Percentiles rank a stretch among this genome's conserved stretches.
Conservation (phyloP, 2,888 invertebrate genomes). For the Drosophila fulvimacula region DNA sequence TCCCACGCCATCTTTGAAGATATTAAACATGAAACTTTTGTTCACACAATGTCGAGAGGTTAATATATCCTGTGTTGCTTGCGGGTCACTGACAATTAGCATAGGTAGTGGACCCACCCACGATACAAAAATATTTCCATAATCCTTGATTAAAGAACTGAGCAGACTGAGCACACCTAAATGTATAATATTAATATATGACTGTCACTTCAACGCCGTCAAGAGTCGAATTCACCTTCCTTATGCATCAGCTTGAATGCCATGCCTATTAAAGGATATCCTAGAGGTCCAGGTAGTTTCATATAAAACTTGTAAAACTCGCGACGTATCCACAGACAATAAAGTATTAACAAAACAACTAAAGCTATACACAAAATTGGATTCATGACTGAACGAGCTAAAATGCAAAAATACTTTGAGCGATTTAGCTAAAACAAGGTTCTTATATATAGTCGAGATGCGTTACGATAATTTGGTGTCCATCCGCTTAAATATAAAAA, state of each 20-base stretch:
- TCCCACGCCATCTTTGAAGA: slow-evolving; percentile 24
- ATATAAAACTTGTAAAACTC: slow-evolving; percentile 6
- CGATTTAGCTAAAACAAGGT: not conserved
- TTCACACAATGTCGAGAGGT: slow-evolving; percentile 69
- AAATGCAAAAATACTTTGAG: not conserved
- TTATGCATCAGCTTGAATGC: not conserved
- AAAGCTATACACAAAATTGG: not conserved
- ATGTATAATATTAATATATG: not conserved
- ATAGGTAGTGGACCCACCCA: slow-evolving; percentile 79
- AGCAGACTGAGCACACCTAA: slow-evolving; percentile 8
- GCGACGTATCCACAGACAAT: slow-evolving; percentile 19
- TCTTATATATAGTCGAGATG: not conserved
- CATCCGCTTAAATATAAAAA: not conserved
- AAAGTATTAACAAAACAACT: not conserved
- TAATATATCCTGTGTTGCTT: slow-evolving; percentile 64
- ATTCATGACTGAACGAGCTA: slow-evolving; percentile 5
- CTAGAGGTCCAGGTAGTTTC: slow-evolving; percentile 11
- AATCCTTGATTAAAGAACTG: slow-evolving; percentile 22
- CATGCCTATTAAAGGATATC: slow-evolving; percentile 24
- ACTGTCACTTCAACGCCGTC: not conserved
- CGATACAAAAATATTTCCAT: slow-evolving; percentile 63
- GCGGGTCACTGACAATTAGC: slow-evolving; percentile 73
- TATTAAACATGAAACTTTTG: slow-evolving; percentile 60
- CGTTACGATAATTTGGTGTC: not conserved
- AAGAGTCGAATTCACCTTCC: not conserved